Base-by-base conservation (phyloP, 1,140 invertebrate species). In the Frieseomelitta varia region DNA sequence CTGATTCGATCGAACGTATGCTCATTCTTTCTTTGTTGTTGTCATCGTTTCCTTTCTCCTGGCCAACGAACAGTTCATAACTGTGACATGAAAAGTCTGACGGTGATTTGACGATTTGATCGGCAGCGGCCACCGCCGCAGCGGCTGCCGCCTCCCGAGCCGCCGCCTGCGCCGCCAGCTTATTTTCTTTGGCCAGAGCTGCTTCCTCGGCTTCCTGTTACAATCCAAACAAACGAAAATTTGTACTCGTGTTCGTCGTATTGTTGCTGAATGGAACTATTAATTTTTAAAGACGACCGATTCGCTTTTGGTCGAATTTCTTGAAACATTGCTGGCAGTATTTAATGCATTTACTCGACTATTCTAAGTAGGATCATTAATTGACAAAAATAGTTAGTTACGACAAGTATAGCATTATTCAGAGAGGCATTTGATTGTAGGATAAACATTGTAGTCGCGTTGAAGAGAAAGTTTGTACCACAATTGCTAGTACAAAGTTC, bases 21-120 rank as follows among this genome's bases (percentile, higher is more conserved):
- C 97, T 98, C 96, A 98, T 98, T 93, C 97, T 97, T 94, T 99
- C 98, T 93, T 98, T 97, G 95, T 98, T 98, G 95, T 97, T 97
- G 92, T 98, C 97, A 89, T 97, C 96, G 93, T 97, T 97, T 87
- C 97, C 97, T 89, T 97, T 97, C 89, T 98, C 97, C 92, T 98
- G 97, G 84, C 97, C 97, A 75, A 98, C 97, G 95, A 98, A 98
- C 73, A 98, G 95, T 94, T 98, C 98, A 95, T 98, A 98, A 94
- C 98, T 98, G 90, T 97, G 97, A 93, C 97, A 98, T 24, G 98
- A 98, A 93, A 97, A 98, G 91, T 97, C 97, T 63, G 98, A 98
- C 15, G 98, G 98, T 55, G 98, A 98, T 94, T 98, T 98, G 81
- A 96, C 96, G 85, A 97, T 96, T 69, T 95, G 94, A 6, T 95